phyloP scores from a whole-genome alignment of 2,113 vertebrate species.

The Prunella himalayana region DNA sequence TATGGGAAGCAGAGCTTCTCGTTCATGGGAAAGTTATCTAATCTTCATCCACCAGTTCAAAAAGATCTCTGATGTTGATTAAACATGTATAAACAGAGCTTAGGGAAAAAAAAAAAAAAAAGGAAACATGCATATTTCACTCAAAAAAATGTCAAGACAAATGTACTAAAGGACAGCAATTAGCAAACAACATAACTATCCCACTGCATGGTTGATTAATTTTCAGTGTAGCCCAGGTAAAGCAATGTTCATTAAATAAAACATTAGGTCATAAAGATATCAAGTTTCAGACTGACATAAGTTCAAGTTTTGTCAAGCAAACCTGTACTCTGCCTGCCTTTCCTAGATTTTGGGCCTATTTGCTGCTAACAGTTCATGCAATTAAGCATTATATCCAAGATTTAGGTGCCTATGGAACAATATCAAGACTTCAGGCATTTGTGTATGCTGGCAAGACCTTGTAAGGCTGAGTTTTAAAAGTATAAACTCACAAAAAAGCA shows the following conservation, averaged over 20 bases:
- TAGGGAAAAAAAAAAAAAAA: background rate
- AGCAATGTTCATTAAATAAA: background rate
- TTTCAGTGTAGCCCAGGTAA: background rate
- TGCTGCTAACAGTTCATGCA: background rate
- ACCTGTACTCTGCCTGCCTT: background rate
- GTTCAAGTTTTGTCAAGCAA: background rate
- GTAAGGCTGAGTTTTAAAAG: background rate
- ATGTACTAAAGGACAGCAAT: background rate
- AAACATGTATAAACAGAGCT: slow-evolving; percentile 53
- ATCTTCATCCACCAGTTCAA: slow-evolving; percentile 2
- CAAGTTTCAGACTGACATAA: background rate
- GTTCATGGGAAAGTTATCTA: slow-evolving; percentile 47
- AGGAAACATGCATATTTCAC: slow-evolving; percentile 7
- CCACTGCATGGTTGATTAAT: background rate
- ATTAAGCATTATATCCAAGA: background rate
- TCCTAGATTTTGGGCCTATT: background rate
- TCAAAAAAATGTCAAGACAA: slow-evolving; percentile 6
- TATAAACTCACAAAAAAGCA: background rate
- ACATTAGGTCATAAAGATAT: background rate
- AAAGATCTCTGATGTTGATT: slow-evolving; percentile 46
- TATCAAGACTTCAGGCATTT: background rate
- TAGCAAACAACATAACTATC: background rate
- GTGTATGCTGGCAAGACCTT: background rate
- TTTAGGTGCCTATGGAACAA: background rate
- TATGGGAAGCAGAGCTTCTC: background rate